These are phyloP conservation scores for Brachionus rotundiformis DNA, from an alignment of 1,140 invertebrate genomes.

Conservation along the genomic window DNA sequence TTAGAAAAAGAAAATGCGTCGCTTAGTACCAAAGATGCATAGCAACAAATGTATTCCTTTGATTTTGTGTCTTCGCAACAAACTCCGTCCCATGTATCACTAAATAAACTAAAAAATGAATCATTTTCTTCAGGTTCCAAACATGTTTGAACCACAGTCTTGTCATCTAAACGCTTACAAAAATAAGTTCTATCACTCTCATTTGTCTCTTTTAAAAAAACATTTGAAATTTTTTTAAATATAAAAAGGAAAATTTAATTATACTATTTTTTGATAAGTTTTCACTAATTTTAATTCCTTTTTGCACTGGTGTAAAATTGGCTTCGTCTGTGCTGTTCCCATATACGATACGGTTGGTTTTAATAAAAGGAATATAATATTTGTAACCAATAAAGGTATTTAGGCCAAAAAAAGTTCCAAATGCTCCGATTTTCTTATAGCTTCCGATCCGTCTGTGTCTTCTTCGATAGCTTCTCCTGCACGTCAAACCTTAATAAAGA, in stretches of 20 bases:
- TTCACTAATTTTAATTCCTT: conserved; percentile 5
- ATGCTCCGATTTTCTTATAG: not conserved
- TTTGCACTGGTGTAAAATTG: not conserved
- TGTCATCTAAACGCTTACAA: not conserved
- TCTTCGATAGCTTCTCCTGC: not conserved
- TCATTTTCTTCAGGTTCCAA: not conserved
- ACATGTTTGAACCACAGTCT: not conserved
- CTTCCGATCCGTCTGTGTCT: conserved; percentile 1
- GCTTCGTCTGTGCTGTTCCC: not conserved
- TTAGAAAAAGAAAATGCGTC: not conserved
- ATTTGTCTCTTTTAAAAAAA: conserved; percentile 1
- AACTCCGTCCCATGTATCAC: not conserved
- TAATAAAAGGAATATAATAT: not conserved
- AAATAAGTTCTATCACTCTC: not conserved
- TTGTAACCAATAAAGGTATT: not conserved
- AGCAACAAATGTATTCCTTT: conserved; percentile 5
- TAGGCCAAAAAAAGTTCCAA: not conserved
- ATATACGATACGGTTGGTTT: conserved; percentile 3
- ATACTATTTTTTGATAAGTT: conserved; percentile 26
- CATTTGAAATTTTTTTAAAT: not conserved
- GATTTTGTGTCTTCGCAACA: conserved; percentile 19
- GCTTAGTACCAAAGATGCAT: conserved; percentile 19
- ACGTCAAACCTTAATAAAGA: not conserved
- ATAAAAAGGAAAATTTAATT: too few relatives aligned
- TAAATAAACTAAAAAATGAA: not conserved